Evolutionary conservation across 1,140 invertebrate genomes (phyloP).

Genomic region (Zophobas atratus): DNA sequence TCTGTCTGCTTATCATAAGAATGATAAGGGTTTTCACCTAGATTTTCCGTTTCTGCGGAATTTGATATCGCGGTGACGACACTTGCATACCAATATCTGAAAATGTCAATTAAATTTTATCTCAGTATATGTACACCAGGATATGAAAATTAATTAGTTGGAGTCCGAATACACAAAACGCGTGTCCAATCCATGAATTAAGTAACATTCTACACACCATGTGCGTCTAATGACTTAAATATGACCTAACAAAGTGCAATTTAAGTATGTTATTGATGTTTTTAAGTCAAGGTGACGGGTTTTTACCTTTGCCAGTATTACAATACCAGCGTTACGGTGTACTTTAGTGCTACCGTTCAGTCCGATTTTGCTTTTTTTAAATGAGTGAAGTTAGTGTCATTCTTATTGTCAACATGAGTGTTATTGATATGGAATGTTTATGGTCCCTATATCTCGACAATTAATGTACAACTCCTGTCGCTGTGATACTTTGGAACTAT

Average conservation of each 20-base stretch:
- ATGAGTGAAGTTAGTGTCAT: too few species aligned
- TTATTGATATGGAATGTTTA: too few species aligned
- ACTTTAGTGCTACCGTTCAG: too few species aligned
- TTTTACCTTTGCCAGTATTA: background rate
- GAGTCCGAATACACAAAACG: background rate
- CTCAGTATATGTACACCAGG: background rate
- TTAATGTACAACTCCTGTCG: too few species aligned
- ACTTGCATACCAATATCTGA: background rate
- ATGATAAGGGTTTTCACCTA: too few species aligned
- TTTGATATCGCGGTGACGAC: background rate
- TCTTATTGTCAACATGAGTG: too few species aligned
- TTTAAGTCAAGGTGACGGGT: slow-evolving; percentile 4
- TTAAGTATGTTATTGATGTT: too few species aligned
- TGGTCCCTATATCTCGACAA: too few species aligned
- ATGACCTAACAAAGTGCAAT: background rate
- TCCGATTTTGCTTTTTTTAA: too few species aligned
- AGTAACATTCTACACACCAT: background rate
- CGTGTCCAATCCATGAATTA: background rate
- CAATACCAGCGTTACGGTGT: background rate
- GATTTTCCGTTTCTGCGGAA: too few species aligned
- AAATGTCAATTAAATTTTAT: slow-evolving; percentile 1
- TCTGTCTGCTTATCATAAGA: too few species aligned
- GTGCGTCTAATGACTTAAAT: background rate
- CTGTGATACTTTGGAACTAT: too few species aligned
- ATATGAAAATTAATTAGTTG: slow-evolving; percentile 1